Percentiles rank a stretch among this genome's conserved stretches.
Conservation (phyloP, 2,797 vertebrate genomes). For the Centroberyx gerrardi region DNA sequence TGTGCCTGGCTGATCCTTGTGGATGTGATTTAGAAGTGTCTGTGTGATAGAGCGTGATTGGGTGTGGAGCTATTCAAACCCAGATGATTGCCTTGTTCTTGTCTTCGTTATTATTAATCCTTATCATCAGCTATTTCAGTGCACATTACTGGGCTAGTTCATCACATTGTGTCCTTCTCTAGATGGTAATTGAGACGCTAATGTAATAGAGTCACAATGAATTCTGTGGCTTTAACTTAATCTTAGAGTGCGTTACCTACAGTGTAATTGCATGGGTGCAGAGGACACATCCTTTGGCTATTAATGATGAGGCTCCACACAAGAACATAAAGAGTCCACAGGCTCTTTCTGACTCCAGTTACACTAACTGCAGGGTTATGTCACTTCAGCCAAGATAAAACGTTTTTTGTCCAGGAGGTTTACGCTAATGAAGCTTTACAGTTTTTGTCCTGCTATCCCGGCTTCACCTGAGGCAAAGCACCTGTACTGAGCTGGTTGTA, state of each 20-base stretch:
- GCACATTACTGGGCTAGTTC: constrained; percentile 2
- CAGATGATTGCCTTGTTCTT: neutral
- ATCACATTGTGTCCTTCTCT: neutral
- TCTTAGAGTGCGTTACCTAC: neutral
- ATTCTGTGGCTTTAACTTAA: neutral
- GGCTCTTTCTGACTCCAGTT: constrained; percentile 36
- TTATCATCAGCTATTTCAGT: neutral
- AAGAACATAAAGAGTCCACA: constrained; percentile 11
- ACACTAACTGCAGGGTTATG: constrained; percentile 39
- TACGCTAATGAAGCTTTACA: constrained; percentile 47
- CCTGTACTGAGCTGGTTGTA: constrained; percentile 58
- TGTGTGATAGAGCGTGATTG: constrained; percentile 32
- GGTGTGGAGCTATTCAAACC: neutral
- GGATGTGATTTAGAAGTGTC: constrained; percentile 22
- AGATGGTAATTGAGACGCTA: neutral
- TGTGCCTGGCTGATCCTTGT: constrained; percentile 21
- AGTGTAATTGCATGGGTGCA: constrained; percentile 3
- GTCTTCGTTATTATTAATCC: constrained; percentile 17
- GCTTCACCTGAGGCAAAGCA: constrained; percentile 73
- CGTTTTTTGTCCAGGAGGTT: constrained; percentile 21
- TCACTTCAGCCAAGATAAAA: constrained; percentile 58
- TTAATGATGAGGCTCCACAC: constrained; percentile 15
- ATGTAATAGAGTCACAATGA: neutral
- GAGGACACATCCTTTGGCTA: constrained; percentile 4
- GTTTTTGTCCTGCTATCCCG: constrained; percentile 29